phyloP scores from a whole-genome alignment of 2,797 vertebrate genomes.

The Chanos chanos region DNA sequence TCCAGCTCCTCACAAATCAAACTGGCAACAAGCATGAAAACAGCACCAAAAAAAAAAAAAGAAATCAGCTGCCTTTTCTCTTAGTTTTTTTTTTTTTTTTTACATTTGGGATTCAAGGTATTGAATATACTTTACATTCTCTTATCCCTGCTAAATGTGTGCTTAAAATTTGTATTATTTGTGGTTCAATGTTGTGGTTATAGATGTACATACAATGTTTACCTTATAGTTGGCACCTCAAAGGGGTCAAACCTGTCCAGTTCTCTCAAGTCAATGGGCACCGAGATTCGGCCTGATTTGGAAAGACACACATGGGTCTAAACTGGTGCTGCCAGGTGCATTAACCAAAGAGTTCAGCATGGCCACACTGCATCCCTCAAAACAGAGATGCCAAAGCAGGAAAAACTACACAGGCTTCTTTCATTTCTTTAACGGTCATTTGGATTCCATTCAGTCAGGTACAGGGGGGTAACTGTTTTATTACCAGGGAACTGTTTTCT shows the following conservation, averaged over 20 bases:
- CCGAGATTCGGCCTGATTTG: slow-evolving; percentile 87
- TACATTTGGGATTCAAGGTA: too few relatives aligned
- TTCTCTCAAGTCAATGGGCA: slow-evolving; percentile 85
- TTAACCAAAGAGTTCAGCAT: not conserved
- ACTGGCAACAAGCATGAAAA: slow-evolving; percentile 43
- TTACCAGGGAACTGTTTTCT: too few relatives aligned
- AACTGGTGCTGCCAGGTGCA: not conserved
- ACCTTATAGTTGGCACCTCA: slow-evolving; percentile 91
- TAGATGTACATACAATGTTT: not conserved
- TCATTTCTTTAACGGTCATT: too few relatives aligned
- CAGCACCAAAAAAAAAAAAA: not conserved
- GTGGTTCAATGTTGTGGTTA: too few relatives aligned
- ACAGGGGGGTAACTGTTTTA: too few relatives aligned
- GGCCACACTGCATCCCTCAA: not conserved
- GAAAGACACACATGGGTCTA: not conserved
- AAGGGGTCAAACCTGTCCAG: slow-evolving; percentile 88
- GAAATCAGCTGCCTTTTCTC: not conserved
- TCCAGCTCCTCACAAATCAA: slow-evolving; percentile 85
- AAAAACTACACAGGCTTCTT: not conserved
- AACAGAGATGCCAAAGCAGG: not conserved
- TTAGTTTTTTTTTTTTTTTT: too few relatives aligned
- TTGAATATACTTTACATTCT: too few relatives aligned
- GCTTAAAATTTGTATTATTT: too few relatives aligned
- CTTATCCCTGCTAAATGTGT: too few relatives aligned
- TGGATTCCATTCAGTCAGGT: too few relatives aligned